A percentile compares a stretch with the other conserved stretches of the same genome.
phyloP scores from a whole-genome alignment of 1,140 invertebrate species.

The Phymorhynchus buccinoides region DNA sequence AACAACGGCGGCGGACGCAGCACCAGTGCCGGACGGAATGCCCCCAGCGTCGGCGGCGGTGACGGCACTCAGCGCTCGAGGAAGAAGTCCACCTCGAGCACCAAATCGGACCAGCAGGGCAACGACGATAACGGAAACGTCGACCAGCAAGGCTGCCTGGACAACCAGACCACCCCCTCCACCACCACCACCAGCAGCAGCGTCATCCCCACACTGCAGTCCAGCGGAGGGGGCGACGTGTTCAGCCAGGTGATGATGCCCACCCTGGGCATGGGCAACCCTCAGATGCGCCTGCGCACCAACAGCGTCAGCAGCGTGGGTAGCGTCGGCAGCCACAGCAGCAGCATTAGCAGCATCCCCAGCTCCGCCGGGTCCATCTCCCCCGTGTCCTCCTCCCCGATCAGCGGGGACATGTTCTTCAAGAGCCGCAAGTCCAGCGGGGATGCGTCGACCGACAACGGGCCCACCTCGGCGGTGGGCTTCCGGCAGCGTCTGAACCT shows the following conservation, averaged over 20 bases:
- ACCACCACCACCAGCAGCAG: background rate
- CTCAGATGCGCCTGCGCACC: constrained; percentile 79
- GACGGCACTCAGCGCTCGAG: background rate
- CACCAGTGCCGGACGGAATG: too few species aligned
- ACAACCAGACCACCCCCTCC: constrained; percentile 8
- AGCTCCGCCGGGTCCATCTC: constrained; percentile 66
- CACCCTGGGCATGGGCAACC: constrained; percentile 78
- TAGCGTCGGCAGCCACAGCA: constrained; percentile 77
- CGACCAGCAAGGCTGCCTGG: constrained; percentile 26
- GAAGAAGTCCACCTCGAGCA: constrained; percentile 21
- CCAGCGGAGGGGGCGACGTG: too few species aligned
- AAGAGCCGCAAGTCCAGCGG: constrained; percentile 73
- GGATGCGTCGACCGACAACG: constrained; percentile 36
- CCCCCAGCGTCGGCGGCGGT: too few species aligned
- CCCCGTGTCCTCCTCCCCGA: constrained; percentile 55
- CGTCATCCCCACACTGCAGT: background rate
- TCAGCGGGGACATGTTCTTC: constrained; percentile 48
- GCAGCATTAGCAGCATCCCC: constrained; percentile 75
- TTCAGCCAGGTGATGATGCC: constrained; percentile 64
- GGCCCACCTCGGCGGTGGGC: background rate
- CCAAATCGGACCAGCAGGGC: background rate
- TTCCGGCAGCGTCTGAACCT: constrained; percentile 88
- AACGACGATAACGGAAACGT: constrained; percentile 44
- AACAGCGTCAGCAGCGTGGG: constrained; percentile 79
- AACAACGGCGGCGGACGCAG: background rate